Evolutionary conservation across 2,797 vertebrate genomes (phyloP), one percentile per base, ranked within the genome.

Genomic region (Ceryle rudis): DNA sequence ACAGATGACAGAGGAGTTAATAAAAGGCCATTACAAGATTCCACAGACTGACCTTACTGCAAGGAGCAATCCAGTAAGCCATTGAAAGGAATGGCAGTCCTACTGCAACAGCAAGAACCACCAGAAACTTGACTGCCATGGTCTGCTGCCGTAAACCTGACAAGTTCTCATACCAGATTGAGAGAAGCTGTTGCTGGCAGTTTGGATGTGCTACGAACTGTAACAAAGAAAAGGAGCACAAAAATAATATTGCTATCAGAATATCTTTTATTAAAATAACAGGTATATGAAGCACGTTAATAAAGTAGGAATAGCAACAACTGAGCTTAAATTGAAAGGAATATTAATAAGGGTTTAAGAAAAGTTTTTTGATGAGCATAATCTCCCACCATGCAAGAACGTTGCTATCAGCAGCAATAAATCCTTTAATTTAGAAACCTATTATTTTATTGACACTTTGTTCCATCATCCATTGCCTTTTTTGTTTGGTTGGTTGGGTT

Each of bases 121-220:
- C 99, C 55, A 99, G 98, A 70, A 99, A 99, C 94, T 99, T 99
- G 78, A 99, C 96, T 0, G 98, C 99, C 87, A 99, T 99, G 23
- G 99, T 99, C 97, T 99, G 99, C 93, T 99, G 99, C 87, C 99
- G 98, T 94, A 99, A 97, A 35, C 99, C 99, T 0, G 99, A 98
- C 28, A 99, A 95, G 83, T 99, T 99, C 97, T 99, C 99, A 7
- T 99, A 99, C 99, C 99, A 99, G 94, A 99, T 99, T 33, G 99
- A 99, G 8, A 99, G 98, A 77, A 99, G 99, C 75, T 99, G 99
- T 92, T 99, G 99, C 88, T 99, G 99, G 97, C 99, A 99, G 98
- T 99, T 99, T 18, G 99, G 99, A 97, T 99, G 99, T 74, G 99
- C 99, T 87, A 99, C 99, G 95, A 99, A 99, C 99, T 99, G 91